Evolutionary conservation across 2,797 vertebrate genomes (phyloP), one percentile per base, ranked within the genome.

Genomic region (Platyrinchus mystaceus): DNA sequence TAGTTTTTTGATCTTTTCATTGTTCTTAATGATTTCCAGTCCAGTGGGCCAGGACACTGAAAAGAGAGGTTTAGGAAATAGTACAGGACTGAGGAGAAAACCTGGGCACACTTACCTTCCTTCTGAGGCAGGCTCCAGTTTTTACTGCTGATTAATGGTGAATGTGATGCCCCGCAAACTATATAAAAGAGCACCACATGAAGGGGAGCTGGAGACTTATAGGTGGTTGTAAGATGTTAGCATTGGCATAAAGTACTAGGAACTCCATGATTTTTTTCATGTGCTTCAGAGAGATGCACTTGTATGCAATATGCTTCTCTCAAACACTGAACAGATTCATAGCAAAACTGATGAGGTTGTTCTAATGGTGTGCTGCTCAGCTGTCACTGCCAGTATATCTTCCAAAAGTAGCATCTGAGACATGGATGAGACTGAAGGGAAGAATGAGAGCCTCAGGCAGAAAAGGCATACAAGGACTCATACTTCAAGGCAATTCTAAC

Each of bases 191-290:
- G 66, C 71, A 90, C 56, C 2, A 0, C 46, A 5, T 87, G 81
- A 88, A 93, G 87, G 39, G 92, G 24, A 91, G 53, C 59, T 95
- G 86, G 52, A 94, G 36, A 52, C 30, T 56, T 36, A n/a, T 36
- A 77, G 26, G 47, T 80, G 36, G 7, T 22, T n/a, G 4, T 59
- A 52, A 86, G 59, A 52, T 27, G 53, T 87, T 37, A 46, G 24
- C n/a, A 27, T 34, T 70, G 37, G 6, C 41, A 56, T 50, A 27
- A 70, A 32, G 21, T 68, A 32, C 12, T 49, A 43, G 76, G 34
- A 89, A 14, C 26, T 73, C 34, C 14, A 4, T 50, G 18, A 34
- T 80, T 84, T 80, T 58, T 60, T 47, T 60, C 0, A 0, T 8
- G 11, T 66, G 16, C 47, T 93, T 92, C 62, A 69, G 53, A 23